Percentiles rank a stretch among this genome's conserved stretches.
phyloP scores from a whole-genome alignment of 1,140 invertebrate species.

The Ladona fulva region DNA sequence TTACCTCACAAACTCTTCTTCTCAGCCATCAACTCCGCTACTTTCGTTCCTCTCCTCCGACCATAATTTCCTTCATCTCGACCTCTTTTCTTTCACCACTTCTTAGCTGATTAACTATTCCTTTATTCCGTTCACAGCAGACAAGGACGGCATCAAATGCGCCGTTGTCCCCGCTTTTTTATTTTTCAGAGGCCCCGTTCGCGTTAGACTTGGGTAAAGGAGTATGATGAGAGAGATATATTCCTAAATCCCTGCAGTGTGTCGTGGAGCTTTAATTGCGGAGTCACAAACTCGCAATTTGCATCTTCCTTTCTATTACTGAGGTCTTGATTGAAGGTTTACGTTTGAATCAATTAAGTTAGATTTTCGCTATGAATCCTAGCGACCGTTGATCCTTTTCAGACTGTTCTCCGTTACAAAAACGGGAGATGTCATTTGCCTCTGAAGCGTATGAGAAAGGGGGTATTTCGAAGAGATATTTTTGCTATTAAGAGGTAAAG shows the following conservation, averaged over 20 bases:
- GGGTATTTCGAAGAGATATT: no score
- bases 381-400: no score
- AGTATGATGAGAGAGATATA: not conserved
- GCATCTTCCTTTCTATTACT: not conserved
- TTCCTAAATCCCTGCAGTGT: not conserved
- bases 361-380: not conserved
- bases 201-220: not conserved
- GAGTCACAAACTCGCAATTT: not conserved
- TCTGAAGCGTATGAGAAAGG: not conserved
- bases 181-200: not conserved
- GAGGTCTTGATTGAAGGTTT: not conserved
- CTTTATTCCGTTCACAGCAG: not conserved
- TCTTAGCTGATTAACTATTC: not conserved
- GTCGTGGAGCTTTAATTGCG: not conserved
- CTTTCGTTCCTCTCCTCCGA: not conserved
- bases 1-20: not conserved
- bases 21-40: not conserved
- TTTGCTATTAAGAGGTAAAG: no score
- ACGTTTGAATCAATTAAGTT: not conserved
- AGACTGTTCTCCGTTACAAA: not conserved
- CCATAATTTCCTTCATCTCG: not conserved
- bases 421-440: not conserved
- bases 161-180: not conserved
- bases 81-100: not conserved
- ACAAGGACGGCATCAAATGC: not conserved